Evolutionary conservation across 2,113 vertebrate species (phyloP).

Genomic region (Trichomycterus rosablanca): DNA sequence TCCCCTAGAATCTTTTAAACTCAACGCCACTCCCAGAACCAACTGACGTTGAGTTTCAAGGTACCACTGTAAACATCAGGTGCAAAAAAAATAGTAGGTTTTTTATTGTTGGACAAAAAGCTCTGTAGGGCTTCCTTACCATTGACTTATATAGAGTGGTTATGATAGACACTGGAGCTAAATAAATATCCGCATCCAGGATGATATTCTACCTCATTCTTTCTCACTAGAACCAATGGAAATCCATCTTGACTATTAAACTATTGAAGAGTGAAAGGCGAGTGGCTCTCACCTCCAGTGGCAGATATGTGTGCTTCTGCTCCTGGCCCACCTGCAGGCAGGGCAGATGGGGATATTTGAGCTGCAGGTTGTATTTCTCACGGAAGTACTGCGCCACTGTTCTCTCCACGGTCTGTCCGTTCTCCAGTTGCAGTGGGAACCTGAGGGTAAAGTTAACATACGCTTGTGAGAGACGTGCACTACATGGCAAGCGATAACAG

Average conservation of each 20-base stretch:
- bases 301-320: constrained; percentile 97
- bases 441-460: constrained; percentile 63
- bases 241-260: constrained; percentile 8
- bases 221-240: background rate
- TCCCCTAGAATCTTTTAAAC: too few species aligned
- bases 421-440: constrained; percentile 95
- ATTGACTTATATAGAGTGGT: background rate
- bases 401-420: constrained; percentile 92
- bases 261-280: constrained; percentile 10
- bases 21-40: too few species aligned
- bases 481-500: too few species aligned
- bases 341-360: constrained; percentile 94
- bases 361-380: constrained; percentile 93
- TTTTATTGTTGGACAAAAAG: too few species aligned
- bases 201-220: background rate
- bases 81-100: too few species aligned
- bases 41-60: too few species aligned
- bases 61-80: too few species aligned
- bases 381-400: constrained; percentile 97
- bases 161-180: background rate
- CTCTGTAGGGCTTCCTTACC: too few species aligned
- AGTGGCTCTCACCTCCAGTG: constrained; percentile 82
- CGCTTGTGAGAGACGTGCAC: too few species aligned
- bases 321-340: constrained; percentile 97
- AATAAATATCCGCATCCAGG: background rate